Evolutionary conservation across 2,888 invertebrate genomes (phyloP).

Genomic region (Lycia hirtaria): DNA sequence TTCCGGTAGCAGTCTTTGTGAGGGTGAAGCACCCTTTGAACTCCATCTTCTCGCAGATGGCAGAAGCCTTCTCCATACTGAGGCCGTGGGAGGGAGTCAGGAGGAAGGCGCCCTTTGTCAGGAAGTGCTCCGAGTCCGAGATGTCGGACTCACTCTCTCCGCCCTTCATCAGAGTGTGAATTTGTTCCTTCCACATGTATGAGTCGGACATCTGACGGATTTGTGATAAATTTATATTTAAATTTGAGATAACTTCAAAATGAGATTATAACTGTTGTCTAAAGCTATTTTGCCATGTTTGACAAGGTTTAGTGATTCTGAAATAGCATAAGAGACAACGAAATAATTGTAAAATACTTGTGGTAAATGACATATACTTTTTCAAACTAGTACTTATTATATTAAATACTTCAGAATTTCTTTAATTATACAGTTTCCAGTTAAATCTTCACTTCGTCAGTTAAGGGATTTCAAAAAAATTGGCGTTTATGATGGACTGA

Average conservation of each 20-base stretch:
- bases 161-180: constrained; percentile 86
- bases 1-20: constrained; percentile 95
- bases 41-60: constrained; percentile 95
- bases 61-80: constrained; percentile 93
- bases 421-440: no score
- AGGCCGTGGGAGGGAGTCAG: constrained; percentile 94
- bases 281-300: no score
- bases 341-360: no score
- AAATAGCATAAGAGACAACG: neutral
- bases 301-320: constrained; percentile 5
- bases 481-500: no score
- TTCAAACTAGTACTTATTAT: neutral
- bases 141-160: constrained; percentile 93
- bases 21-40: constrained; percentile 94
- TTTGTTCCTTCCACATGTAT: constrained; percentile 83
- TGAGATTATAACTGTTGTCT: neutral
- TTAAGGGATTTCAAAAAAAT: no score
- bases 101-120: constrained; percentile 93
- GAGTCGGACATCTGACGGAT: constrained; percentile 77
- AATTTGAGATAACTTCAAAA: neutral
- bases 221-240: constrained; percentile 15
- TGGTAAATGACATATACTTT: no score
- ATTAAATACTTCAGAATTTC: no score
- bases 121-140: constrained; percentile 90
- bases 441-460: no score